These are phyloP conservation scores for Trichosurus vulpecula DNA, from an alignment of 2,797 vertebrate species.

Conservation along the genomic window DNA sequence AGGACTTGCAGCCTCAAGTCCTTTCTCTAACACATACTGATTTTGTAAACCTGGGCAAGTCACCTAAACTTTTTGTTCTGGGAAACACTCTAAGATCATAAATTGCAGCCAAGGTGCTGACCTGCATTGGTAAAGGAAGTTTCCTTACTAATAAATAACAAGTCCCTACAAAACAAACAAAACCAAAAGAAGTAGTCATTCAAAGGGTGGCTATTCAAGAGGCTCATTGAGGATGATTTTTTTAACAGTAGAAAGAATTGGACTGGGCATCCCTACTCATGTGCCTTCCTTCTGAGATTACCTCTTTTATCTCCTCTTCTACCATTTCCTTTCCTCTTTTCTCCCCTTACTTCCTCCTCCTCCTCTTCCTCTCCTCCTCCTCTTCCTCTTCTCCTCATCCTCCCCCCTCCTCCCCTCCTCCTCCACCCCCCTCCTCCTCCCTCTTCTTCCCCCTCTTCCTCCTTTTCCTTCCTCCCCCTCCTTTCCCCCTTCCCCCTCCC, in stretches of 20 bases:
- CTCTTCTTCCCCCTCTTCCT: too few relatives aligned
- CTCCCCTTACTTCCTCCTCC: not conserved
- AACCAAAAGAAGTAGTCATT: not conserved
- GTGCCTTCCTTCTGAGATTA: not conserved
- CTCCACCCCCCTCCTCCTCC: too few relatives aligned
- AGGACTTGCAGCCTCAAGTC: not conserved
- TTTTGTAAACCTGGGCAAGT: not conserved
- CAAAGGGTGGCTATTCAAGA: not conserved
- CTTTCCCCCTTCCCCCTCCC: too few relatives aligned
- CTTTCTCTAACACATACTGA: not conserved
- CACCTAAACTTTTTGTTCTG: not conserved
- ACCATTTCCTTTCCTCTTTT: too few relatives aligned
- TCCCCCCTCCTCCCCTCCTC: too few relatives aligned
- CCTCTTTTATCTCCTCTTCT: not conserved
- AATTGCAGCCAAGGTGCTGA: not conserved
- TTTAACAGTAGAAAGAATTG: not conserved
- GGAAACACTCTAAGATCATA: not conserved
- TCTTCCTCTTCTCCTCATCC: too few relatives aligned
- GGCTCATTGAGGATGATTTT: not conserved
- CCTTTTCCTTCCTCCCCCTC: too few relatives aligned
- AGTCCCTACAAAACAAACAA: not conserved
- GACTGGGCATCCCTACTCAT: not conserved
- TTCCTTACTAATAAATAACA: not conserved
- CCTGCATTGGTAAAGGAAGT: not conserved
- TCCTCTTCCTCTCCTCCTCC: not conserved